These are phyloP conservation scores for Hyaena hyaena DNA, from an alignment of 2,113 vertebrate genomes.

Conservation along the genomic window DNA sequence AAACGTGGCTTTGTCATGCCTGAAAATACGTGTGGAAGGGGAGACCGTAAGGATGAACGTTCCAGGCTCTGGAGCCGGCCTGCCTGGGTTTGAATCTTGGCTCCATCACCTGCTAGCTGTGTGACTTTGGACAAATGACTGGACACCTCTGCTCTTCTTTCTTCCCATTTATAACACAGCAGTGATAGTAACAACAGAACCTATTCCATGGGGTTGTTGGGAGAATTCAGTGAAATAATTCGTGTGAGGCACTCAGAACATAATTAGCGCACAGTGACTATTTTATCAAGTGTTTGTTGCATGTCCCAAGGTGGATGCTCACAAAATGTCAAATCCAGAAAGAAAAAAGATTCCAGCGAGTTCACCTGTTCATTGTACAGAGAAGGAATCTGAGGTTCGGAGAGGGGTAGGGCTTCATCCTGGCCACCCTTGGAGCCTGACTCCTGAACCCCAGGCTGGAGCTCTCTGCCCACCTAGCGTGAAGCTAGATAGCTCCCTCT, in stretches of 20 bases:
- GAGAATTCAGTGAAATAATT: not conserved
- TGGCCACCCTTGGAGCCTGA: too few relatives aligned
- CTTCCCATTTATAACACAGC: not conserved
- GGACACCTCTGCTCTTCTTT: not conserved
- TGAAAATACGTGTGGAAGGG: not conserved
- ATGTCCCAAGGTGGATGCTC: not conserved
- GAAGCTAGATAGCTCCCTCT: not conserved
- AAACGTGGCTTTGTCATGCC: not conserved
- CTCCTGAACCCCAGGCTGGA: not conserved
- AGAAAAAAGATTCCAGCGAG: not conserved
- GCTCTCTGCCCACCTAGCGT: accelerated
- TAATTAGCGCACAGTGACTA: not conserved
- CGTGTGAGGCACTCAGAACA: not conserved
- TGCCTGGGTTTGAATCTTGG: not conserved
- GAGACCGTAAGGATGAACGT: not conserved
- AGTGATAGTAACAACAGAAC: not conserved
- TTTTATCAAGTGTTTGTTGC: not conserved
- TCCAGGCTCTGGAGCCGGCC: not conserved
- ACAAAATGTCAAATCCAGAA: not conserved
- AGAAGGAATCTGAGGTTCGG: not conserved
- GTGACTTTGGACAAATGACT: not conserved
- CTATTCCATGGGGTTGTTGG: not conserved
- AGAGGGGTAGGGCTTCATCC: not conserved
- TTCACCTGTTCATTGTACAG: not conserved
- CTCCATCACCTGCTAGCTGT: not conserved